Base-by-base conservation (phyloP, 2,797 vertebrate species). In the Scolopax bukidnonensis region DNA sequence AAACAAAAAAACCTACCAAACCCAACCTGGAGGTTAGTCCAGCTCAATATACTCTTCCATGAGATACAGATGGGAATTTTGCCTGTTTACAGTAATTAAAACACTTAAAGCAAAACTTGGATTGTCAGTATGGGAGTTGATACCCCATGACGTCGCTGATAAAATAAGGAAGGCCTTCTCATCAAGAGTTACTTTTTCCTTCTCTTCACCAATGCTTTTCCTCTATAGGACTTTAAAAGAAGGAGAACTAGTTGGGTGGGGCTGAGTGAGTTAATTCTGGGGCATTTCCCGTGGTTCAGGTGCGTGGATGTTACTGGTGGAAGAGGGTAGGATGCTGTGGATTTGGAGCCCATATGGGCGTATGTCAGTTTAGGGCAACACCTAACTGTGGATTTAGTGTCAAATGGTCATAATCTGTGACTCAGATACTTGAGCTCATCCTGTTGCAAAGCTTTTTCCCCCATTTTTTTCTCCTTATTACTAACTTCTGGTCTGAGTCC, bases 121-220 rank as follows among this genome's bases (percentile, higher is more conserved):
- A 6, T 30, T 45, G 21, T 36, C 41, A n/a, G 5, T 24, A 4
- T 70, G 25, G 12, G 54, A 47, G 8, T 40, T 87, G 45, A 32
- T 69, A 20, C 16, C 2, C 30, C 2, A 0, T 47, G n/a, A 70
- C 63, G 51, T 50, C 0, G 0, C 61, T 81, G 23, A 41, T 87
- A 4, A 4, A 21, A 4, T 28, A 64, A 12, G 8, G 6, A 63
- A 75, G 16, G 15, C 12, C 12, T 10, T 8, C 19, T 84, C 32
- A 19, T 25, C 9, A 12, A 18, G 25, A 41, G 19, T 81, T 45
- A 45, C 12, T 74, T 63, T 41, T 67, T 33, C 27, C 14, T 90
- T 83, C 18, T 67, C 30, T 71, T 59, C n/a, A 25, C 23, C 12
- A 14, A 53, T 18, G 3, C 5, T 76, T 87, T 69, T 38, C 13